Percentiles rank a stretch among this genome's conserved stretches.
Conservation (phyloP, 1,140 invertebrate species). For the Helicoverpa zea region DNA sequence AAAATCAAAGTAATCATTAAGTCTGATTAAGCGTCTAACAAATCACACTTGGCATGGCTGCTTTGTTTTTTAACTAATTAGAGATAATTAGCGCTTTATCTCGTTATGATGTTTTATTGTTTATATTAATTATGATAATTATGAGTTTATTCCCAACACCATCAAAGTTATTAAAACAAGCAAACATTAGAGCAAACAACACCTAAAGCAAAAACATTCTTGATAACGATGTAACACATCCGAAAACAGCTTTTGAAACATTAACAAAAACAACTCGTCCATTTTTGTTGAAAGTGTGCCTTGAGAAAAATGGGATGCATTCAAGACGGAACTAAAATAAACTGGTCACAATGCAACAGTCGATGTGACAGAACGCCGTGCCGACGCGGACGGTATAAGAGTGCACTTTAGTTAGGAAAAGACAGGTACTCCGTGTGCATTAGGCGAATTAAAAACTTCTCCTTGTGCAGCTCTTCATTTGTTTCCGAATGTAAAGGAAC, state of each 20-base stretch:
- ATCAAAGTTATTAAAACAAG: background rate
- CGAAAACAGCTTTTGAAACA: slow-evolving; percentile 15
- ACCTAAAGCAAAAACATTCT: no score
- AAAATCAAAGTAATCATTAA: slow-evolving; percentile 83
- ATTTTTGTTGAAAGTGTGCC: slow-evolving; percentile 62
- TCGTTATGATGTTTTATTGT: slow-evolving; percentile 16
- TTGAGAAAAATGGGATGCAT: slow-evolving; percentile 71
- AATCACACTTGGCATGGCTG: slow-evolving; percentile 70
- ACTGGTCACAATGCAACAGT: slow-evolving; percentile 77
- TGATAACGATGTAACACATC: slow-evolving; percentile 13
- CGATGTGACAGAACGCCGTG: slow-evolving; percentile 71
- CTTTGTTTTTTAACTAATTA: slow-evolving; percentile 67
- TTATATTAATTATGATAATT: background rate
- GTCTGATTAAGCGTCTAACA: slow-evolving; percentile 76
- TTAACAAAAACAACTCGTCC: slow-evolving; percentile 42
- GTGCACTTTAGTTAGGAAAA: slow-evolving; percentile 76
- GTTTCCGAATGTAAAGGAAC: slow-evolving; percentile 71
- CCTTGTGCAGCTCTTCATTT: slow-evolving; percentile 72
- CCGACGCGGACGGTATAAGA: slow-evolving; percentile 69
- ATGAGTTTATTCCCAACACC: no score
- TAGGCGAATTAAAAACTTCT: slow-evolving; percentile 84
- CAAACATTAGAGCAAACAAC: no score
- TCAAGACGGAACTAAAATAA: slow-evolving; percentile 76
- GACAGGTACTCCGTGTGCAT: slow-evolving; percentile 77
- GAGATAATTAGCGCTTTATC: slow-evolving; percentile 55